A percentile compares a stretch with the other conserved stretches of the same genome.
These are phyloP conservation scores for Cephalopachus bancanus DNA, from an alignment of 2,797 vertebrate genomes.

Conservation along the genomic window DNA sequence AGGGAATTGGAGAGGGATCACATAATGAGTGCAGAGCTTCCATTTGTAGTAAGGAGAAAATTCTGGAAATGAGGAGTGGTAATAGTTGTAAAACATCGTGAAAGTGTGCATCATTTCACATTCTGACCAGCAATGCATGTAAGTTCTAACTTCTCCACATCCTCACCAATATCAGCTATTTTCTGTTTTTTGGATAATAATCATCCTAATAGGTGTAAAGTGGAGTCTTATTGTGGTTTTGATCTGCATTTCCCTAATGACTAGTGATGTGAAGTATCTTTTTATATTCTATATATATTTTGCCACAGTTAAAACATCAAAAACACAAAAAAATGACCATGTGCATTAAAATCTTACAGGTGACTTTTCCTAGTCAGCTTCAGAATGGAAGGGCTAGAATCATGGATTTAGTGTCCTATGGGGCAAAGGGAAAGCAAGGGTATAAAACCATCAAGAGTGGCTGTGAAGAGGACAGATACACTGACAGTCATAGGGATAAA, in stretches of 20 bases:
- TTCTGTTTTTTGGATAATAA: too few species aligned
- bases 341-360: background rate
- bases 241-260: too few species aligned
- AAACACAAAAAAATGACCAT: background rate
- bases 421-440: slow-evolving; percentile 2
- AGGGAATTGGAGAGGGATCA: background rate
- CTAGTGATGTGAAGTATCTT: too few species aligned
- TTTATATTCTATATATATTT: background rate
- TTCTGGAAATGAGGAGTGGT: background rate
- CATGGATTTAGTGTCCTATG: background rate
- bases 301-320: background rate
- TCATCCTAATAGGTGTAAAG: too few species aligned
- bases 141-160: too few species aligned
- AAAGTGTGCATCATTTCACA: background rate
- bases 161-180: too few species aligned
- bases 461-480: background rate
- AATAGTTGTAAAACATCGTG: background rate
- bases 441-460: background rate
- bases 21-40: background rate
- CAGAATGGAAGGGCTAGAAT: background rate
- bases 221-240: too few species aligned
- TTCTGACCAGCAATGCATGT: too few species aligned
- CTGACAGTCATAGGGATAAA: background rate
- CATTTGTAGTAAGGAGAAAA: background rate
- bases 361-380: background rate